Percentiles rank a stretch among this genome's conserved stretches.
Evolutionary conservation across 2,888 invertebrate genomes (phyloP).

Genomic region (Agrilus mali): DNA sequence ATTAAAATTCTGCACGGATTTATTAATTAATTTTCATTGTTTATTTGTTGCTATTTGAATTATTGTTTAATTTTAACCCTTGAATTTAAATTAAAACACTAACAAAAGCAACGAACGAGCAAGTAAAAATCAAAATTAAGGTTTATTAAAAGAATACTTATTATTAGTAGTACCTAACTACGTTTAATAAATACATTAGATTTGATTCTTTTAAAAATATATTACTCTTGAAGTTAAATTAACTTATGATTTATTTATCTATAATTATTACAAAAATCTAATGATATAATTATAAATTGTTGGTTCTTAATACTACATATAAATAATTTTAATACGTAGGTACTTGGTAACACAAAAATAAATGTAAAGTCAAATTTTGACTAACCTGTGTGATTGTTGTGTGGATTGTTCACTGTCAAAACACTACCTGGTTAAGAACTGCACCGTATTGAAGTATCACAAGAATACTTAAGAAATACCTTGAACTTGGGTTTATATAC

Average conservation of each 20-base stretch:
- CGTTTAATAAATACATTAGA: neutral
- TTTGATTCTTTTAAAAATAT: neutral
- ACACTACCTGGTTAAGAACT: neutral
- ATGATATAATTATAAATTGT: too few relatives aligned
- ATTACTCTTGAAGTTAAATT: too few relatives aligned
- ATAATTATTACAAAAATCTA: too few relatives aligned
- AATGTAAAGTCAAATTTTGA: neutral
- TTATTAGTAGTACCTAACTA: neutral
- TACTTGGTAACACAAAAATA: neutral
- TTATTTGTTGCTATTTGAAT: too few relatives aligned
- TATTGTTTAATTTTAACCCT: too few relatives aligned
- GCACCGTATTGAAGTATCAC: slow-evolving; percentile 22
- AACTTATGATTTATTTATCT: too few relatives aligned
- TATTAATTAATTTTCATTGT: too few relatives aligned
- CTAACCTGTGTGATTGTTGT: slow-evolving; percentile 8
- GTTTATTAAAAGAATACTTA: neutral
- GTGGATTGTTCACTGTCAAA: too few relatives aligned
- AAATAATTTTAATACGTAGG: too few relatives aligned
- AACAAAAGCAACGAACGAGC: neutral
- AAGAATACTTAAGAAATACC: slow-evolving; percentile 46
- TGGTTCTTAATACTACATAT: too few relatives aligned
- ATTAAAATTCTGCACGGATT: too few relatives aligned
- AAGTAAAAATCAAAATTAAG: neutral
- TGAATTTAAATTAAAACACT: too few relatives aligned
- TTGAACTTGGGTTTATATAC: slow-evolving; percentile 76